phyloP scores from a whole-genome alignment of 2,113 vertebrate genomes.

The Oxygymnocypris stewartii region DNA sequence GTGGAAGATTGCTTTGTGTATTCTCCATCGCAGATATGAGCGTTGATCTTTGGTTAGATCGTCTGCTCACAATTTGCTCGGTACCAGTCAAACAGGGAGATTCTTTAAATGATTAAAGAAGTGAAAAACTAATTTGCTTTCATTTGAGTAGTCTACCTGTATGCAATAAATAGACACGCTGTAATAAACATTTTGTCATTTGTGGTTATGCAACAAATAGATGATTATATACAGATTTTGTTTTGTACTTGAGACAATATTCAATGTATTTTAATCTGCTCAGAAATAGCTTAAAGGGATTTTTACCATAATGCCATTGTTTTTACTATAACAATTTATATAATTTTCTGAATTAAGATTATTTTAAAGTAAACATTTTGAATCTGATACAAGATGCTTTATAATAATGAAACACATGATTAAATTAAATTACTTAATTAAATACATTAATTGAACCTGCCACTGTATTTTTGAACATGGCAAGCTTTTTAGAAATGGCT shows the following conservation, averaged over 20 bases:
- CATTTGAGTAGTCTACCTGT: neutral
- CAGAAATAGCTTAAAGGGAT: neutral
- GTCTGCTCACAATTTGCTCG: slow-evolving; percentile 15
- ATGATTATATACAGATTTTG: neutral
- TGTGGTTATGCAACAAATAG: neutral
- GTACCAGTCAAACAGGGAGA: slow-evolving; percentile 18
- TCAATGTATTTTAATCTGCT: neutral
- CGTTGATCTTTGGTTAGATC: neutral
- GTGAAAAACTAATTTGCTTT: neutral
- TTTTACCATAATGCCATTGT: no score
- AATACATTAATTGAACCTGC: no score
- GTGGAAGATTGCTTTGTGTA: slow-evolving; percentile 32
- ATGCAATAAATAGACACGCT: neutral
- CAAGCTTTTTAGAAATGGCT: neutral
- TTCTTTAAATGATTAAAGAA: slow-evolving; percentile 1
- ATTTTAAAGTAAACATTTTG: neutral
- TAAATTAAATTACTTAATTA: no score
- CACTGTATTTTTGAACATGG: neutral
- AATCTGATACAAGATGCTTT: neutral
- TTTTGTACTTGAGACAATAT: neutral
- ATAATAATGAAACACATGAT: neutral
- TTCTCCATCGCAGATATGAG: neutral
- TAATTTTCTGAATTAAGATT: neutral
- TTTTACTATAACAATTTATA: no score
- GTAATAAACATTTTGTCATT: neutral